Conservation (phyloP, 2,888 invertebrate genomes). For the Ischnura elegans region DNA sequence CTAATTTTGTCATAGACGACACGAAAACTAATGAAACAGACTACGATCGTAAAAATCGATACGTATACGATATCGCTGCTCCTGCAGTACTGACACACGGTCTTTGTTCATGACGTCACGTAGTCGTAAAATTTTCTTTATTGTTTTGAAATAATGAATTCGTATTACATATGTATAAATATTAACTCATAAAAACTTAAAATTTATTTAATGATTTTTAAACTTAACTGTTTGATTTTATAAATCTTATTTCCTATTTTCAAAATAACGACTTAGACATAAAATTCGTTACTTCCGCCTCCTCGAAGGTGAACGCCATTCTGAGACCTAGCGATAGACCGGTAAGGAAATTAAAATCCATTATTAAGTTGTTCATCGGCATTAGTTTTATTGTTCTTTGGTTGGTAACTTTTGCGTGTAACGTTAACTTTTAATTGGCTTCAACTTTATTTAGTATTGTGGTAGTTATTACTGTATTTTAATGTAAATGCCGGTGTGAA, state of each 20-base stretch:
- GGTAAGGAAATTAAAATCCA: slow-evolving; percentile 84
- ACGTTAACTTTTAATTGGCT: slow-evolving; percentile 71
- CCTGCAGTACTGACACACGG: slow-evolving; percentile 82
- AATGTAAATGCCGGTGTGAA: slow-evolving; percentile 81
- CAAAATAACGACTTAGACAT: slow-evolving; percentile 20
- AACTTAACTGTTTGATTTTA: not conserved
- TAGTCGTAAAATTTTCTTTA: slow-evolving; percentile 68
- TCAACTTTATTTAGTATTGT: slow-evolving; percentile 78
- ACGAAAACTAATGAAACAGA: slow-evolving; percentile 86
- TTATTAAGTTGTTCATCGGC: slow-evolving; percentile 85
- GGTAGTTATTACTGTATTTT: slow-evolving; percentile 78
- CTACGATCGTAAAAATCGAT: slow-evolving; percentile 90
- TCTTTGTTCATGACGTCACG: slow-evolving; percentile 70
- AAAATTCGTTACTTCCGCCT: slow-evolving; percentile 67
- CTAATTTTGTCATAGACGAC: slow-evolving; percentile 86
- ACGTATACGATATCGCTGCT: slow-evolving; percentile 83
- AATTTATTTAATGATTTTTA: slow-evolving; percentile 16
- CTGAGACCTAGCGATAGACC: slow-evolving; percentile 89
- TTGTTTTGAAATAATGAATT: slow-evolving; percentile 49
- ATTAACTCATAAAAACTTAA: not conserved
- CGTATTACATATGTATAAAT: not conserved
- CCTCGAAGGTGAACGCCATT: slow-evolving; percentile 84
- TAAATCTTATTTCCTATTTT: not conserved
- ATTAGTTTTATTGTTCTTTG: slow-evolving; percentile 79
- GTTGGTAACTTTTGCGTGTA: slow-evolving; percentile 75